A percentile compares a stretch with the other conserved stretches of the same genome.
These are phyloP conservation scores for Callimico goeldii DNA, from an alignment of 2,797 vertebrate species.

Conservation along the genomic window DNA sequence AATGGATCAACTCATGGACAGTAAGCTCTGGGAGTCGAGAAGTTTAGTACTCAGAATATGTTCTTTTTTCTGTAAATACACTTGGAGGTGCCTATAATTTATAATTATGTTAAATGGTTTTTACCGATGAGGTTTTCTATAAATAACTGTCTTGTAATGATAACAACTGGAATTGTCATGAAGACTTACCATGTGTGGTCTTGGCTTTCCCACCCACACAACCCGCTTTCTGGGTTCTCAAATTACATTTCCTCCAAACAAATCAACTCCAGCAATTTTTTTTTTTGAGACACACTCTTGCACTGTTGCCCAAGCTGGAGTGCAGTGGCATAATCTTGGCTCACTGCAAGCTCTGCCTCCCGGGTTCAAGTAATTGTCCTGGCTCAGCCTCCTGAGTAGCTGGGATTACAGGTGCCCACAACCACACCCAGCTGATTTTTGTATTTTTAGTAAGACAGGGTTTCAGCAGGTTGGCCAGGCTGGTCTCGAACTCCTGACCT, in stretches of 20 bases:
- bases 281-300: no score
- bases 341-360: no score
- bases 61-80: constrained; percentile 29
- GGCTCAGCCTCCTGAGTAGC: no score
- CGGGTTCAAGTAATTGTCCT: no score
- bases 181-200: not conserved
- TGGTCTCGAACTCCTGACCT: no score
- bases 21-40: not conserved
- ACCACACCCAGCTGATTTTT: no score
- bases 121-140: constrained; percentile 20
- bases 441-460: no score
- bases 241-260: constrained; percentile 40
- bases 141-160: constrained; percentile 1
- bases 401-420: no score
- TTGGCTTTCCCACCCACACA: not conserved
- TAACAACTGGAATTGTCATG: not conserved
- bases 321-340: no score
- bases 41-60: not conserved
- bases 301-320: no score
- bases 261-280: constrained; percentile 39
- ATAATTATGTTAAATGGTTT: constrained; percentile 15
- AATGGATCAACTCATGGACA: not conserved
- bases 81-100: not conserved
- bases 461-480: no score
- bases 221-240: not conserved